Base-by-base conservation (phyloP, 2,113 vertebrate genomes). In the Diphyllodes magnificus region DNA sequence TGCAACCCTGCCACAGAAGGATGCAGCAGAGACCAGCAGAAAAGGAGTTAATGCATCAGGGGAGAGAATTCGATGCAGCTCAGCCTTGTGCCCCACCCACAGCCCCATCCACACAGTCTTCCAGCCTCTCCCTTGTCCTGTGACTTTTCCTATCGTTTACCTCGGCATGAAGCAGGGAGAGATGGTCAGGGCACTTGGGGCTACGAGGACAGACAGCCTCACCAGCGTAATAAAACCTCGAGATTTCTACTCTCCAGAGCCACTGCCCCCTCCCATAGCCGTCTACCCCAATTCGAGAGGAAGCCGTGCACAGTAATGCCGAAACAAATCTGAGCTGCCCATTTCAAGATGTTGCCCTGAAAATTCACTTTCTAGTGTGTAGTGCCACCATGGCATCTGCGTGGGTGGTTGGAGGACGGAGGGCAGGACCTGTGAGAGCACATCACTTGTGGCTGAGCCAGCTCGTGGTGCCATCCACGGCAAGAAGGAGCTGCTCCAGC, bases 311-410 rank as follows among this genome's bases (percentile, higher is more conserved):
- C 20, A 37, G 56, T 24, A 31, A 73, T 40, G 24, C 9, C 15
- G 69, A 70, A 70, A 65, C 1, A 3, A 95, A 72, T 60, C 45
- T 45, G 33, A 70, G 65, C 71, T 86, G 57, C 27, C 49, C 17
- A 2, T 33, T 82, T 39, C 51, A 56, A 50, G 44, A 6, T 7
- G 23, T 15, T 61, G 12, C 20, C 19, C 44, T 80, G 53, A 76
- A 70, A 82, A 85, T 71, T 47, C 35, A 7, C 28, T 59, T 82
- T 75, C 35, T 16, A 9, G 14, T 1, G 1, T 7, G 12, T 1
- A 24, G 13, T 42, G 60, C 17, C 17, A 57, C 13, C 0, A 1
- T 0, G 6, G 45, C 60, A 30, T 0, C 0, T 18, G 37, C 0
- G 2, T 1, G n/a, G 20, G 37, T 72, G 60, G 20, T 19, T 53